Evolutionary conservation across 2,888 invertebrate species (phyloP).

Genomic region (Digitonthophagus gazella): DNA sequence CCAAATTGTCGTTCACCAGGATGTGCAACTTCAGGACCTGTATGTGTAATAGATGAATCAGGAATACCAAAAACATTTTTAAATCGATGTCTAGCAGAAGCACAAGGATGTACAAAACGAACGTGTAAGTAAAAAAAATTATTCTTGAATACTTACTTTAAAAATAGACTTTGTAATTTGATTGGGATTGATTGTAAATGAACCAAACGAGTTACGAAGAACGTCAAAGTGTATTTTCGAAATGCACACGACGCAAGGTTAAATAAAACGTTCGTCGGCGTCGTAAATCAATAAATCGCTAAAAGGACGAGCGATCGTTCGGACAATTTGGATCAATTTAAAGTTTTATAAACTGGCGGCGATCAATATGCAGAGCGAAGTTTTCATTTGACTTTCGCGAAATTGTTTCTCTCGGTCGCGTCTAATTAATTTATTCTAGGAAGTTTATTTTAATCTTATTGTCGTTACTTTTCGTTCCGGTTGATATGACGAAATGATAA

Average conservation of each 20-base stretch:
- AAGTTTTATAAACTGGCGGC: not conserved
- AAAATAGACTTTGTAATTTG: not conserved
- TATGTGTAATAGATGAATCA: constrained; percentile 13
- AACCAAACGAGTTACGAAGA: not conserved
- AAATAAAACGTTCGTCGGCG: not conserved
- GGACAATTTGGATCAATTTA: not conserved
- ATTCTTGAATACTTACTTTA: not conserved
- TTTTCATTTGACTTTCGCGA: not conserved
- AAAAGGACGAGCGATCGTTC: not conserved
- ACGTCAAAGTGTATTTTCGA: not conserved
- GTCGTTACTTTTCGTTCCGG: too few relatives aligned
- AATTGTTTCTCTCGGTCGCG: too few relatives aligned
- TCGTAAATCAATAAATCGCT: not conserved
- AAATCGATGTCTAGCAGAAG: constrained; percentile 1
- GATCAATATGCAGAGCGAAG: not conserved
- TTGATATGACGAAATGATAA: too few relatives aligned
- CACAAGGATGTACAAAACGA: constrained; percentile 1
- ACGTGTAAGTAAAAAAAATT: not conserved
- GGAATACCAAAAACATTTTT: constrained; percentile 8
- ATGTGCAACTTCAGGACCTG: not conserved
- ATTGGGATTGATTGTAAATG: not conserved
- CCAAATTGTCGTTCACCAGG: constrained; percentile 4
- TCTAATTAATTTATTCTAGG: too few relatives aligned
- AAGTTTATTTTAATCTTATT: too few relatives aligned
- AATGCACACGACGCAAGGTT: not conserved